Evolutionary conservation across 2,113 vertebrate genomes (phyloP), one percentile per base, ranked within the genome.

Genomic region (Pseudopodoces humilis): DNA sequence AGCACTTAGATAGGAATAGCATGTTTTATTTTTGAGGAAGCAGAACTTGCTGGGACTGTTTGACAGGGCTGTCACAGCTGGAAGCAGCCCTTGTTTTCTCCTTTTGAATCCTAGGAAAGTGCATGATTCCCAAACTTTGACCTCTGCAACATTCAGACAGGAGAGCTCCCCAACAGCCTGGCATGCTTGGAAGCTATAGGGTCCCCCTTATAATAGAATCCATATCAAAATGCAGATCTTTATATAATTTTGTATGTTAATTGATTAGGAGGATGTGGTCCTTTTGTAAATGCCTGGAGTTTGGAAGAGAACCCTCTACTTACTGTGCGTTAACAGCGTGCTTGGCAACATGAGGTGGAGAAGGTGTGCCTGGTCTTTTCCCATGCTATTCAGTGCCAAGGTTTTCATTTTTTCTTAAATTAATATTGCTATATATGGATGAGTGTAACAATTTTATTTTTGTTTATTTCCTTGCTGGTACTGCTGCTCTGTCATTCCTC

Each of bases 121-220:
- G 6, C 27, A 64, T 0, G 0, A 33, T 64, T 69, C 62, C 33
- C 23, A 30, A 28, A 10, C 44, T 69, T 80, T 70, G 20, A 41
- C 55, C 13, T 85, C 37, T 7, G 6, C 37, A 62, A 4, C 3
- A 6, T 56, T 75, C 23, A 69, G 28, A 20, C 49, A 93, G 37
- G 25, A 67, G 28, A 75, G 27, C 28, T 72, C 7, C 35, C 20
- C 33, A 71, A 24, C 24, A 82, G 31, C n/a, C 62, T 53, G 46
- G 3, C 12, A 16, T 25, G 16, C 43, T 76, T 69, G 58, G 58
- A 92, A 71, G 28, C 62, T 12, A 10, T 2, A 3, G 47, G 10
- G 15, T 43, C 25, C 14, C n/a, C 27, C 7, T 53, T 17, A 62
- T 88, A 23, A 43, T 43, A 39, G 17, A 80, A 69, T 33, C 5